Percentiles rank a stretch among this genome's conserved stretches.
These are phyloP conservation scores for Bombus confusus DNA, from an alignment of 1,140 invertebrate genomes.

Conservation along the genomic window DNA sequence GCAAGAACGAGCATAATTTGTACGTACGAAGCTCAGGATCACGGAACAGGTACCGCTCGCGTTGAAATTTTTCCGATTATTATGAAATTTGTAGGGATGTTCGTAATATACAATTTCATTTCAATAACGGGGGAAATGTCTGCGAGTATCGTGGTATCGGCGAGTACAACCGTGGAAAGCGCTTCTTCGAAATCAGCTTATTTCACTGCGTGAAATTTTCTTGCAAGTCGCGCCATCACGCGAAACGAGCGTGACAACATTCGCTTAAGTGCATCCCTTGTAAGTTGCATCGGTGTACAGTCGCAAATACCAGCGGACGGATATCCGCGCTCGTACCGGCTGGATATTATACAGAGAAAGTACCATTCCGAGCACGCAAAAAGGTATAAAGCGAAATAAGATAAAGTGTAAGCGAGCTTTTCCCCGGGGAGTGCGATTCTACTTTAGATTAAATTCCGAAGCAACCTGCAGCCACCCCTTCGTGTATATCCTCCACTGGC, in stretches of 20 bases:
- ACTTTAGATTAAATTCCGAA: constrained; percentile 77
- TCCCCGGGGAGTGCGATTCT: constrained; percentile 69
- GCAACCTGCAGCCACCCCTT: constrained; percentile 22
- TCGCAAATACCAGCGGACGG: not conserved
- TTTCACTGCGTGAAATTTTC: not conserved
- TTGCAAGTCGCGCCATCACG: too few relatives aligned
- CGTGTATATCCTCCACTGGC: not conserved
- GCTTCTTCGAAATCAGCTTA: not conserved
- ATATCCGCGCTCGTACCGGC: not conserved
- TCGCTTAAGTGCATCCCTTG: constrained; percentile 7
- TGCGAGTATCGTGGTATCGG: not conserved
- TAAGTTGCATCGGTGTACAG: not conserved
- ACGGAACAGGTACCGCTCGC: not conserved
- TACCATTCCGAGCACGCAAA: constrained; percentile 58
- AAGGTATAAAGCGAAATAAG: constrained; percentile 69
- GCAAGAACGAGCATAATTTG: not conserved
- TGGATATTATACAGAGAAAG: constrained; percentile 48
- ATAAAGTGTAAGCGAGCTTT: constrained; percentile 69
- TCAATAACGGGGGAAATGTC: not conserved
- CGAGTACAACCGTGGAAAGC: too few relatives aligned
- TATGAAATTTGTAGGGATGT: not conserved
- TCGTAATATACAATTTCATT: not conserved
- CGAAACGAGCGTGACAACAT: constrained; percentile 20
- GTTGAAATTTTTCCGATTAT: too few relatives aligned
- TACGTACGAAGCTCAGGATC: not conserved